These are phyloP conservation scores for Craseonycteris thonglongyai DNA, from an alignment of 2,113 vertebrate species.

Conservation along the genomic window DNA sequence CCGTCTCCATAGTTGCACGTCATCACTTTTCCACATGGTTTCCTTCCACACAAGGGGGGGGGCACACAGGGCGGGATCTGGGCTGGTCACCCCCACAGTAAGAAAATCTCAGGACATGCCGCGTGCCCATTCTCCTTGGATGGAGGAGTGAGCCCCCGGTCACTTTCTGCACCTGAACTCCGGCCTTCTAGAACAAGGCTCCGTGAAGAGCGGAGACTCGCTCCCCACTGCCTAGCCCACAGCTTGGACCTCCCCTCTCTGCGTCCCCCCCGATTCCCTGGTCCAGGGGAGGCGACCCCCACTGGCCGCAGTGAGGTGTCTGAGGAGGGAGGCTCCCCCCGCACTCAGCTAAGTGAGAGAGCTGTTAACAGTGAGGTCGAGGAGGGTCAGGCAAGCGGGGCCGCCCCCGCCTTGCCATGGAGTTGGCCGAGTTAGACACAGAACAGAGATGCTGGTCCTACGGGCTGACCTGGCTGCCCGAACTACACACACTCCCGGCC, in stretches of 20 bases:
- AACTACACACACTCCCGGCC: not conserved
- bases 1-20: too few species aligned
- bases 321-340: not conserved
- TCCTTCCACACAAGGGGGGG: too few species aligned
- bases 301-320: accelerated
- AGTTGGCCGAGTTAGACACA: conserved; percentile 65
- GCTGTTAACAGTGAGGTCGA: conserved; percentile 33
- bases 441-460: conserved; percentile 59
- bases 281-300: not conserved
- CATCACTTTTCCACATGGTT: too few species aligned
- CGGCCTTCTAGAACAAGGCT: not conserved
- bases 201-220: accelerated
- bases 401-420: conserved; percentile 63
- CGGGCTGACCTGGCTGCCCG: conserved; percentile 7
- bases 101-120: not conserved
- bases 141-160: not conserved
- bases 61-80: too few species aligned
- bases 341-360: conserved; percentile 24
- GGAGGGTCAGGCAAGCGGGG: conserved; percentile 51
- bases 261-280: not conserved
- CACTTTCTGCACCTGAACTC: not conserved
- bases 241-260: not conserved
- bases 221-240: not conserved
- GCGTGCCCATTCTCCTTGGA: not conserved
- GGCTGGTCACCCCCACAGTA: not conserved